phyloP scores from a whole-genome alignment of 2,888 invertebrate genomes.

The Himalopsyche japonica region DNA sequence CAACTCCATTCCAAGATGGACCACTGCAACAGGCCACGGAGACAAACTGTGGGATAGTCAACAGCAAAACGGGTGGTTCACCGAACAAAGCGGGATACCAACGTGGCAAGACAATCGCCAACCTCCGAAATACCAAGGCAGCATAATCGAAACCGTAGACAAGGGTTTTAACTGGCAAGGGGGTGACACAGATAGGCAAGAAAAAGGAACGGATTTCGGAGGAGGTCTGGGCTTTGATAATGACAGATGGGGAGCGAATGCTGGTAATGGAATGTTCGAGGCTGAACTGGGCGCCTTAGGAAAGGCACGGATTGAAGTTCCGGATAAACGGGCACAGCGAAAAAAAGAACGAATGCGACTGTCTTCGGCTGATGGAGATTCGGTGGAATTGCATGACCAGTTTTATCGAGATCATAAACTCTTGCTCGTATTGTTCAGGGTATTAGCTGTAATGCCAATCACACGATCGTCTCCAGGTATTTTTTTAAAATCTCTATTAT shows the following conservation, averaged over 20 bases:
- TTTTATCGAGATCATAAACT: slow-evolving; percentile 71
- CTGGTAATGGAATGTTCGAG: background rate
- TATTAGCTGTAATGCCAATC: slow-evolving; percentile 69
- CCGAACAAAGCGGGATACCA: background rate
- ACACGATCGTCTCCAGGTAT: slow-evolving; percentile 60
- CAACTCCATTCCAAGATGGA: background rate
- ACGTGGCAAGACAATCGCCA: background rate
- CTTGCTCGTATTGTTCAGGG: slow-evolving; percentile 63
- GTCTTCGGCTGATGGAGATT: slow-evolving; percentile 62
- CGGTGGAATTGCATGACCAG: slow-evolving; percentile 66
- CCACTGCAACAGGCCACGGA: background rate
- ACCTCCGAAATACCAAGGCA: background rate
- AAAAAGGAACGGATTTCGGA: background rate
- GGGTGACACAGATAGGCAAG: background rate
- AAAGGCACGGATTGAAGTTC: background rate
- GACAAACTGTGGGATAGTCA: background rate
- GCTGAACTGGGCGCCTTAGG: background rate
- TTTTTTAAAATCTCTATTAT: no score
- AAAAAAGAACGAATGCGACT: slow-evolving; percentile 53
- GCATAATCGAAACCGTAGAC: background rate
- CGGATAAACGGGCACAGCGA: slow-evolving; percentile 39
- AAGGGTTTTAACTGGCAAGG: background rate
- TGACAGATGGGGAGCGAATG: background rate
- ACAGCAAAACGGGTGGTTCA: background rate
- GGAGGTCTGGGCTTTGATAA: background rate